These are phyloP conservation scores for Rostratula benghalensis DNA, from an alignment of 2,113 vertebrate species.

Conservation along the genomic window DNA sequence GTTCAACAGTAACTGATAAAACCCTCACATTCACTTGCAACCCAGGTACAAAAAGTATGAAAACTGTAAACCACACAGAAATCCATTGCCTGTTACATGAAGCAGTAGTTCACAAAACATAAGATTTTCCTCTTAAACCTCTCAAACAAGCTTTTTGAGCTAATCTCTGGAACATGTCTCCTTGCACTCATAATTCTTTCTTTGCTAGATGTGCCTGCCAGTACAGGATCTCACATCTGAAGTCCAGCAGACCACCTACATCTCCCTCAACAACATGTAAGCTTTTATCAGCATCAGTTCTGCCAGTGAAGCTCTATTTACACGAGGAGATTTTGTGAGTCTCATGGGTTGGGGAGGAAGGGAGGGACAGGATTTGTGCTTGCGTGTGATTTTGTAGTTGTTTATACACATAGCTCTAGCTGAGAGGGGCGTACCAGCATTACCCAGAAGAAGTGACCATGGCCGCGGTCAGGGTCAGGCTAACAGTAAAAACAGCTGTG, in stretches of 20 bases:
- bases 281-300: neutral
- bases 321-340: neutral
- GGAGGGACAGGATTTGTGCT: neutral
- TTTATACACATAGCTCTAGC: neutral
- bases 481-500: neutral
- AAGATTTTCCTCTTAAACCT: neutral
- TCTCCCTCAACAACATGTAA: neutral
- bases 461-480: neutral
- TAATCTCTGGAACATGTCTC: conserved; percentile 13
- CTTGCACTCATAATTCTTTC: neutral
- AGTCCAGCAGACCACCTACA: neutral
- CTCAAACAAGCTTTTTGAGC: neutral
- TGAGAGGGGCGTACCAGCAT: neutral
- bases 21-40: neutral
- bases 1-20: neutral
- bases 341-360: neutral
- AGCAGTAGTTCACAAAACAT: neutral
- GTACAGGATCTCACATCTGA: neutral
- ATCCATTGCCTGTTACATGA: neutral
- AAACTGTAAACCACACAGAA: neutral
- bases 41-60: neutral
- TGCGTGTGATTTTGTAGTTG: neutral
- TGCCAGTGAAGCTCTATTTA: neutral
- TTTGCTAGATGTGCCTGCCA: neutral
- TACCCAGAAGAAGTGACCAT: neutral